phyloP scores from a whole-genome alignment of 37 sponge, comb jelly and placozoan species.

The Mnemiopsis leidyi region DNA sequence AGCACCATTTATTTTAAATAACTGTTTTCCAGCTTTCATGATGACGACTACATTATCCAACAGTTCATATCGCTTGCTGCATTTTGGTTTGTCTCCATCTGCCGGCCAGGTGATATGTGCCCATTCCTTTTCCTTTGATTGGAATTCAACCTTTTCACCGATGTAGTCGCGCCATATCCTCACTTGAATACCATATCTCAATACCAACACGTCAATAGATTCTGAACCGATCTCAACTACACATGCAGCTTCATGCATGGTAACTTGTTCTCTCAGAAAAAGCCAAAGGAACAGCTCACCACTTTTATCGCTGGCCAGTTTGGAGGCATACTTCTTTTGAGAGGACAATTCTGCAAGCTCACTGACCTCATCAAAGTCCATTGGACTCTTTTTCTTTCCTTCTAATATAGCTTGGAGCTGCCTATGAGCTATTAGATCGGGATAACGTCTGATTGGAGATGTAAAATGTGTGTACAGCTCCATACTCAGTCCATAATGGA shows the following conservation, averaged over 20 bases:
- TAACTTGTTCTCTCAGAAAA: background rate
- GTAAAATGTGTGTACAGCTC: conserved; percentile 96
- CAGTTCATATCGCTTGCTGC: background rate
- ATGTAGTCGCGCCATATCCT: conserved; percentile 1
- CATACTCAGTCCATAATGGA: conserved; percentile 90
- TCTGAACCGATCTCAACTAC: background rate
- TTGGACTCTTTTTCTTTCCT: background rate
- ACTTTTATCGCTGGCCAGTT: conserved; percentile 34
- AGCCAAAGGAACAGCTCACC: conserved; percentile 21
- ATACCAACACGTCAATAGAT: background rate
- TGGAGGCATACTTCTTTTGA: background rate
- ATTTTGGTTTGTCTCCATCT: background rate
- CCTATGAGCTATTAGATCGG: conserved; percentile 91
- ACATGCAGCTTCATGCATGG: background rate
- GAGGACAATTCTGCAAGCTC: conserved; percentile 5
- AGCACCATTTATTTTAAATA: background rate
- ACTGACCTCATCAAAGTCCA: background rate
- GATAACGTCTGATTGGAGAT: conserved; percentile 93
- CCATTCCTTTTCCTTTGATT: background rate
- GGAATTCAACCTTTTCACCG: background rate
- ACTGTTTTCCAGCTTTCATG: conserved; percentile 14
- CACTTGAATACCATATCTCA: background rate
- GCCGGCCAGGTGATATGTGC: conserved; percentile 21
- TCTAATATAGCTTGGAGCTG: conserved; percentile 67
- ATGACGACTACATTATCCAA: background rate